Conservation (phyloP, 2,113 vertebrate species). For the Leucopsar rothschildi region DNA sequence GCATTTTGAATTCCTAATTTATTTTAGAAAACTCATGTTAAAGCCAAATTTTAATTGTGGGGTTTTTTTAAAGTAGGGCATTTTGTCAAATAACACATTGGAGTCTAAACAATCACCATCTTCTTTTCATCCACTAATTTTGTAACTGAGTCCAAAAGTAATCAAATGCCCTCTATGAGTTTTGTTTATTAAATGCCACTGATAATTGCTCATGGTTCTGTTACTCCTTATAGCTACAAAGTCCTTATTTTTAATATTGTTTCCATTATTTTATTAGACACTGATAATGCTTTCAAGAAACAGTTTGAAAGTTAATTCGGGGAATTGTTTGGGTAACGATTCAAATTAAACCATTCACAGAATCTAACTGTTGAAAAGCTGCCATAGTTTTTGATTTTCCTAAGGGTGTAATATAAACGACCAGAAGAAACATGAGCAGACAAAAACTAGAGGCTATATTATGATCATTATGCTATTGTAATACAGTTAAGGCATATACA, state of each 20-base stretch:
- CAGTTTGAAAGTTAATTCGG: background rate
- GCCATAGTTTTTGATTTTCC: background rate
- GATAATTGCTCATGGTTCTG: slow-evolving; percentile 24
- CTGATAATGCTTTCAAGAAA: slow-evolving; percentile 22
- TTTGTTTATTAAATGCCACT: slow-evolving; percentile 39
- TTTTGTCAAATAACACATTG: slow-evolving; percentile 36
- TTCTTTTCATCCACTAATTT: slow-evolving; percentile 46
- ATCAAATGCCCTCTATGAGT: slow-evolving; percentile 53
- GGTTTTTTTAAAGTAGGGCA: background rate
- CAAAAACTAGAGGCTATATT: background rate
- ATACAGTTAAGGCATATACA: background rate
- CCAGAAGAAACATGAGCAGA: background rate
- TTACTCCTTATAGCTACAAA: background rate
- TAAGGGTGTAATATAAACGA: background rate
- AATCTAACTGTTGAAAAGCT: background rate
- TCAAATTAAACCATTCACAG: background rate
- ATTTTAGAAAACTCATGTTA: background rate
- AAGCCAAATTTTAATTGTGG: slow-evolving; percentile 60
- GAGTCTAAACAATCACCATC: slow-evolving; percentile 37
- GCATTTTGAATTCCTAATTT: slow-evolving; percentile 12
- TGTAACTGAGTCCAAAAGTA: slow-evolving; percentile 50
- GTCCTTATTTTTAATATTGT: slow-evolving; percentile 26
- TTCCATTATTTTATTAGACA: slow-evolving; percentile 54
- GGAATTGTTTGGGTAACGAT: background rate
- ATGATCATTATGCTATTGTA: background rate